Evolutionary conservation across 2,113 vertebrate species (phyloP), one percentile per base, ranked within the genome.

Genomic region (Centropus unirufus): DNA sequence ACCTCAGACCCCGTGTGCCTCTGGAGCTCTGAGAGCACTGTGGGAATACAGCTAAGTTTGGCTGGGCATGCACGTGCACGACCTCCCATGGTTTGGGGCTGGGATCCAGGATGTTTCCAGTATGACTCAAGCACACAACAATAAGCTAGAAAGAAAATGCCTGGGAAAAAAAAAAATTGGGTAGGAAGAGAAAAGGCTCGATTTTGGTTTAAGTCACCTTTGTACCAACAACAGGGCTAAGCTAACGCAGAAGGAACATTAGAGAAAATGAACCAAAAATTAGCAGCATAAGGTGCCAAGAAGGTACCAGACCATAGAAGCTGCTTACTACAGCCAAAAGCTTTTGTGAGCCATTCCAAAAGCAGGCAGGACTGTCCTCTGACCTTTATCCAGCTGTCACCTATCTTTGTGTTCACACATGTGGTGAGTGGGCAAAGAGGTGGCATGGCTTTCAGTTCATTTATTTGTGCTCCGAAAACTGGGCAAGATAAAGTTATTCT

Each of bases 51-150:
- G 6, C 34, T 42, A 12, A 13, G 19, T 55, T 57, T 85, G 47
- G 30, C 42, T 78, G 27, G 12, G 24, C 5, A 4, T 9, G 44
- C 82, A 68, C 1, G 0, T 52, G 42, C 3, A 1, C 20, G 57
- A 46, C 40, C 49, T 36, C n/a, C 70, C n/a, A 12, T 2, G 5
- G 42, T 52, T 34, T 0, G 5, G 27, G 34, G 30, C 52, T 36
- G 44, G 32, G 32, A 87, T 27, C 82, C 42, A 52, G 16, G 36
- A 36, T 40, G 7, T 21, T 90, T 54, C 76, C 47, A 78, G 34
- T 32, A 21, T 26, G 42, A 67, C 39, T 39, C 34, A 83, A 88
- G 7, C 15, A 80, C 14, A 76, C 10, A 46, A 12, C n/a, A 76
- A 79, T 54, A 40, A 92, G 49, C 36, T 8, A 83, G n/a, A 69